These are phyloP conservation scores for Cabera pusaria DNA, from an alignment of 2,888 invertebrate genomes.

Conservation along the genomic window DNA sequence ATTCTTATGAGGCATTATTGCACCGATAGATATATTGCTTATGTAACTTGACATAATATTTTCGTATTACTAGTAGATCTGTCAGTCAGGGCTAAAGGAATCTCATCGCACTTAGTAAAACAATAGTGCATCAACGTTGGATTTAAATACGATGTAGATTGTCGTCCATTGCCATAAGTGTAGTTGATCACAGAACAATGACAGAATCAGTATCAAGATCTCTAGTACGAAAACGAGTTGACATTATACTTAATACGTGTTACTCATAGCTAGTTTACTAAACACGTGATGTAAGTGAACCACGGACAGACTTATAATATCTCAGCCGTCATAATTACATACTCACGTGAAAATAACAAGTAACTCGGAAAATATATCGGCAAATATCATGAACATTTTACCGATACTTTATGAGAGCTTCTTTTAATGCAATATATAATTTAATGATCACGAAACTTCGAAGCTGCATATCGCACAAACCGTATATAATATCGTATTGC, in stretches of 20 bases:
- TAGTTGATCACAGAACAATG: slow-evolving; percentile 22
- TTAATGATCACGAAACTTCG: too few relatives aligned
- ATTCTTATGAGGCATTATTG: too few relatives aligned
- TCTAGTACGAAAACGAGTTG: slow-evolving; percentile 1
- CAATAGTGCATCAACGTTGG: slow-evolving; percentile 22
- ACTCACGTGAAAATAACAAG: slow-evolving; percentile 12
- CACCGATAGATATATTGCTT: too few relatives aligned
- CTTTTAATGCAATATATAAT: slow-evolving; percentile 10
- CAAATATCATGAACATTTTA: slow-evolving; percentile 13
- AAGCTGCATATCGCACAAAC: too few relatives aligned
- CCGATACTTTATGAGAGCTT: slow-evolving; percentile 9
- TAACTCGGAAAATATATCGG: too few relatives aligned
- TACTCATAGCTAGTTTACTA: slow-evolving; percentile 14
- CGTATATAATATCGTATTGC: too few relatives aligned
- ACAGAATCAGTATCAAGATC: slow-evolving; percentile 14
- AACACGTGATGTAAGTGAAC: slow-evolving; percentile 12
- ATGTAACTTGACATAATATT: too few relatives aligned
- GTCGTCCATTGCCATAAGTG: slow-evolving; percentile 16
- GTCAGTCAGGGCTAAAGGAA: slow-evolving; percentile 9
- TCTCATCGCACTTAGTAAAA: slow-evolving; percentile 9
- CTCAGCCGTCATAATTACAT: slow-evolving; percentile 10
- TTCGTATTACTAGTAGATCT: too few relatives aligned
- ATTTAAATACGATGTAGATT: slow-evolving; percentile 23
- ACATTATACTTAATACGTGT: slow-evolving; percentile 11
- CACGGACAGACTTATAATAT: slow-evolving; percentile 19